Percentiles rank a stretch among this genome's conserved stretches.
Evolutionary conservation across 2,113 vertebrate species (phyloP).

Genomic region (Meleagris gallopavo): DNA sequence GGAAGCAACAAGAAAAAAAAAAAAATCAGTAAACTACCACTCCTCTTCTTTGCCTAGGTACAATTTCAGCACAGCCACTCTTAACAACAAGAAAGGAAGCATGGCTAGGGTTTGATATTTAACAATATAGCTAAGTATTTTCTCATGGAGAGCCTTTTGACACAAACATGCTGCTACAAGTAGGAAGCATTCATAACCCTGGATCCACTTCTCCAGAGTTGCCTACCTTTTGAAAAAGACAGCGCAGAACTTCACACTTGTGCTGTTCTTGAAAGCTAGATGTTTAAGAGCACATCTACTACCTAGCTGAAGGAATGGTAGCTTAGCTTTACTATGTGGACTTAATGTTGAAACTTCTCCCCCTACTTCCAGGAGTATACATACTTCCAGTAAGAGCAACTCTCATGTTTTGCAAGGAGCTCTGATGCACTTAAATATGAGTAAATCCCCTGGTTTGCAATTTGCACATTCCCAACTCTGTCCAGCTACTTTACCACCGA

Average conservation of each 20-base stretch:
- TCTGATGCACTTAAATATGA: background rate
- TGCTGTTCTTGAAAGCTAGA: background rate
- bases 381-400: background rate
- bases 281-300: background rate
- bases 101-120: background rate
- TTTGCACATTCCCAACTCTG: background rate
- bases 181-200: background rate
- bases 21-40: background rate
- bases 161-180: background rate
- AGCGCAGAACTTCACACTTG: background rate
- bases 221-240: background rate
- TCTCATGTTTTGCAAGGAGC: background rate
- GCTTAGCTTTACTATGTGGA: background rate
- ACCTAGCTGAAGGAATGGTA: background rate
- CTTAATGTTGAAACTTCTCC: background rate
- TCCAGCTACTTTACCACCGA: background rate
- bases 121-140: background rate
- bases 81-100: background rate
- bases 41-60: background rate
- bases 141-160: background rate
- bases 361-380: background rate
- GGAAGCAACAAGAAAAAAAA: background rate
- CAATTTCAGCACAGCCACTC: background rate
- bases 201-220: background rate
- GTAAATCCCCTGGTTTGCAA: background rate